Conservation (phyloP, 2,113 vertebrate genomes). For the Vombatus ursinus region DNA sequence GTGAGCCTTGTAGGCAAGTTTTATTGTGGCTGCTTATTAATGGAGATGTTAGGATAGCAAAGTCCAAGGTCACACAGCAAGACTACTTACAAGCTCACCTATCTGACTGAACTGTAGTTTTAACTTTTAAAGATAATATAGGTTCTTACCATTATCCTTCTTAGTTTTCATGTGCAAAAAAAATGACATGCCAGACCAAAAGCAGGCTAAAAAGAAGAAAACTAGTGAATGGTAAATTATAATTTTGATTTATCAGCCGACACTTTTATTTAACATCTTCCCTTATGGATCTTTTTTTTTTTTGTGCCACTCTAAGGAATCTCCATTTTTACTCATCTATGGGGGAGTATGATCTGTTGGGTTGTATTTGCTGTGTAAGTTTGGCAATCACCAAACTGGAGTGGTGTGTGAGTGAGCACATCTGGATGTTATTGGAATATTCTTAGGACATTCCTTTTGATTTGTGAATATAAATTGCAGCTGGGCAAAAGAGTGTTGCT, state of each 20-base stretch:
- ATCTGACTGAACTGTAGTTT: not conserved
- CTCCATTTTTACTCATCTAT: constrained; percentile 35
- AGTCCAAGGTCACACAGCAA: not conserved
- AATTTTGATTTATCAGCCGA: not conserved
- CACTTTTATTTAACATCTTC: not conserved
- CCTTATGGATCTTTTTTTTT: not conserved
- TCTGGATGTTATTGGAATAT: constrained; percentile 82
- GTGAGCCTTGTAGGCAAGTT: not conserved
- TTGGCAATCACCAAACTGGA: constrained; percentile 54
- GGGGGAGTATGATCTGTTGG: not conserved
- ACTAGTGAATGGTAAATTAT: not conserved
- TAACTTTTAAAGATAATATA: not conserved
- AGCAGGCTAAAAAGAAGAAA: not conserved
- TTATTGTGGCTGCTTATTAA: not conserved
- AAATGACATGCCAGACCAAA: not conserved
- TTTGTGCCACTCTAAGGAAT: not conserved
- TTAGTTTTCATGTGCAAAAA: not conserved
- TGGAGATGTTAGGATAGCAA: not conserved
- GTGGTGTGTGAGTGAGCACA: constrained; percentile 77
- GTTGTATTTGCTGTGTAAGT: not conserved
- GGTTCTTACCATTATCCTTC: not conserved
- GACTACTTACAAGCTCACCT: not conserved
- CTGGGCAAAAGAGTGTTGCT: constrained; percentile 72
- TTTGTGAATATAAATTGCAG: constrained; percentile 78
- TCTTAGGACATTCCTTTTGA: constrained; percentile 81